Evolutionary conservation across 30 jellyfish, hydroid and myxozoan species (phyloP).

Genomic region (Cassiopea andromeda): DNA sequence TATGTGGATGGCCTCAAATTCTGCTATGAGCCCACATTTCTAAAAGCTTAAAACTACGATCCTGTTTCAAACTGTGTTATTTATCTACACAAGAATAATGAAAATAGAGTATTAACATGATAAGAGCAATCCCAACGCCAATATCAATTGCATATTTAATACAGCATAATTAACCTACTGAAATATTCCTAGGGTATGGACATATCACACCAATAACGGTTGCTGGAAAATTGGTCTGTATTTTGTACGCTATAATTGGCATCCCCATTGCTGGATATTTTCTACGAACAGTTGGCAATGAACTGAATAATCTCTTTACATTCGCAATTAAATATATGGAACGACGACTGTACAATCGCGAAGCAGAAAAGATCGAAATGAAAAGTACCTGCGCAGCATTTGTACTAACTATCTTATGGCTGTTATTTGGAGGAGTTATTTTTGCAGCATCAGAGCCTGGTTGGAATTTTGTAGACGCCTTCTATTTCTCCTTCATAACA

Average conservation of each 20-base stretch:
- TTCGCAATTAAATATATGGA: conserved; percentile 67
- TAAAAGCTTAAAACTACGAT: too few relatives aligned
- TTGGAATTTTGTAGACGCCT: conserved; percentile 79
- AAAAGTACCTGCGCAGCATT: conserved; percentile 81
- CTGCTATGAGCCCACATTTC: too few relatives aligned
- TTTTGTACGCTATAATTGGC: conserved; percentile 84
- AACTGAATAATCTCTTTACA: conserved; percentile 71
- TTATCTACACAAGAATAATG: background rate
- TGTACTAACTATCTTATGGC: conserved; percentile 70
- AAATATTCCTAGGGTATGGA: conserved; percentile 78
- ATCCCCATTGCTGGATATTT: conserved; percentile 91
- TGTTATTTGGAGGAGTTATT: conserved; percentile 74
- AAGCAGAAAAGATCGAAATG: conserved; percentile 89
- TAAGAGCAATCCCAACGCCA: background rate
- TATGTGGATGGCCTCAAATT: too few relatives aligned
- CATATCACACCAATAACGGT: conserved; percentile 81
- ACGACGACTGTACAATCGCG: conserved; percentile 78
- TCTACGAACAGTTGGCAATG: conserved; percentile 94
- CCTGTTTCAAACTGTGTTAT: too few relatives aligned
- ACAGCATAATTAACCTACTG: background rate
- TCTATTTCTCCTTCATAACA: conserved; percentile 84
- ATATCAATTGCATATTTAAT: background rate
- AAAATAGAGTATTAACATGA: too few relatives aligned
- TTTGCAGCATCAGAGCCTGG: conserved; percentile 57
- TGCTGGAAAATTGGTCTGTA: conserved; percentile 84